Evolutionary conservation across 2,113 vertebrate genomes (phyloP), one percentile per base, ranked within the genome.

Genomic region (Hyperoodon ampullatus): DNA sequence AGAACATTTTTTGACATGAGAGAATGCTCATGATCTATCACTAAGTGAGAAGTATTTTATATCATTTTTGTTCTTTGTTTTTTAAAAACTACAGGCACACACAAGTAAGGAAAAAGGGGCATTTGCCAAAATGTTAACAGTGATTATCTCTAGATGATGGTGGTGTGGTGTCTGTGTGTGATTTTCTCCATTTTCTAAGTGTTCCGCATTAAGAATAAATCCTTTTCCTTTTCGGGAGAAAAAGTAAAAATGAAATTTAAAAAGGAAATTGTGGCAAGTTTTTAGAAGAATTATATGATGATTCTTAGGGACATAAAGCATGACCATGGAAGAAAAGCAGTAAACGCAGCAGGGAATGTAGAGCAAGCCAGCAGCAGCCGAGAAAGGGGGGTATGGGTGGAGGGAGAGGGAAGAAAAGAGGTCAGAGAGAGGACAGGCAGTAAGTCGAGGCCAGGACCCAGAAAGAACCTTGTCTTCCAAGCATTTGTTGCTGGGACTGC

Each of bases 361-460:
- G 28, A 77, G 16, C 58, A 42, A 93, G 50, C 8, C 68, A 78
- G 87, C 11, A 71, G 53, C 47, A 23, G 66, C 21, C 75, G 63
- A 58, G 55, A 21, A 58, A 61, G n/a, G 71, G 3, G 6, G 50
- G 30, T 55, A 14, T 23, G 60, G 33, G 26, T 9, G 33, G 47
- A 5, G 30, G 53, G 55, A 44, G 12, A 42, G 33, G 33, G 11
- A n/a, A 44, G 26, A 47, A 47, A 61, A 19, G 66, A 42, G 86
- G 58, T 97, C 82, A 96, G 96, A 90, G 91, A 87, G 21, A 93
- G 92, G 93, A 77, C 89, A 66, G 26, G 23, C 14, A 4, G 61
- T n/a, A 93, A 95, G 96, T 72, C 74, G 70, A 70, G 78, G 68
- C 68, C 68, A 10, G 78, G 47, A 84, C 44, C 90, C 77, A 80